These are phyloP conservation scores for Scaptomyza cyrtandrae DNA, from an alignment of 2,888 invertebrate genomes.

Conservation along the genomic window DNA sequence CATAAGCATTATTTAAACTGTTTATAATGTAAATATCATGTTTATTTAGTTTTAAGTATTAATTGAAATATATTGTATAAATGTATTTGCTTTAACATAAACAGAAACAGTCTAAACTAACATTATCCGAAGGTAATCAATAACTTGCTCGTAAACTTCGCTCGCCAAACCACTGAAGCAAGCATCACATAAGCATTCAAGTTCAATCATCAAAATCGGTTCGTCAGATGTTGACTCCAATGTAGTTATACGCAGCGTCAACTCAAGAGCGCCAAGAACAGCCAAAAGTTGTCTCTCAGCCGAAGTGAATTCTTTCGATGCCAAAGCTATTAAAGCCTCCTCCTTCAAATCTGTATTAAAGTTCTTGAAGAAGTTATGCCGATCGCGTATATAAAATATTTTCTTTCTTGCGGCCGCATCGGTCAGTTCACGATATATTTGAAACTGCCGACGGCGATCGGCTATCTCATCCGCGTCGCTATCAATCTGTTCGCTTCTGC, in stretches of 20 bases:
- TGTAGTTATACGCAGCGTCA: slow-evolving; percentile 55
- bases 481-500: neutral
- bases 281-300: slow-evolving; percentile 53
- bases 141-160: slow-evolving; percentile 62
- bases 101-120: slow-evolving; percentile 42
- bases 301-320: slow-evolving; percentile 19
- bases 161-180: slow-evolving; percentile 63
- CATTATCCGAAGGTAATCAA: slow-evolving; percentile 77
- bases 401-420: slow-evolving; percentile 61
- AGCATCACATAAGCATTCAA: slow-evolving; percentile 74
- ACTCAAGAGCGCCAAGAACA: slow-evolving; percentile 68
- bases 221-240: slow-evolving; percentile 36
- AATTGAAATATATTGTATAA: slow-evolving; percentile 57
- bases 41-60: slow-evolving; percentile 60
- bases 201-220: slow-evolving; percentile 66
- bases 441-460: slow-evolving; percentile 74
- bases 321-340: slow-evolving; percentile 54
- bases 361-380: slow-evolving; percentile 82
- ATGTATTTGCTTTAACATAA: slow-evolving; percentile 42
- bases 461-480: slow-evolving; percentile 61
- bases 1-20: slow-evolving; percentile 42
- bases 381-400: slow-evolving; percentile 72
- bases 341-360: slow-evolving; percentile 64
- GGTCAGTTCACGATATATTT: slow-evolving; percentile 81
- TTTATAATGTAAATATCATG: slow-evolving; percentile 38